Conservation (phyloP, 2,888 invertebrate genomes). For the Apamea sordens region DNA sequence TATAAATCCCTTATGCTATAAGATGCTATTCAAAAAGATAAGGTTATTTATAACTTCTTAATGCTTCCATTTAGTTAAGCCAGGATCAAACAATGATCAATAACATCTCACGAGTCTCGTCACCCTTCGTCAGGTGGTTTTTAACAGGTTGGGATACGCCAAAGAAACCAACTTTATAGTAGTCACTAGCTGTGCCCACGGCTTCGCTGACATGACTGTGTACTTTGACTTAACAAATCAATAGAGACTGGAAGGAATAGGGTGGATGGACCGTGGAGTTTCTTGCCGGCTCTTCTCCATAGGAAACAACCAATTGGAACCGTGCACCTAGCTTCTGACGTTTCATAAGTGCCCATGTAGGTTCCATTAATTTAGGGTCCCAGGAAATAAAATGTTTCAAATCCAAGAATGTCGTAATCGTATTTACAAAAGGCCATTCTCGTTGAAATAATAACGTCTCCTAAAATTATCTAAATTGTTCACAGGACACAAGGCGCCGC, state of each 20-base stretch:
- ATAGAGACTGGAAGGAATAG: no score
- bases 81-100: neutral
- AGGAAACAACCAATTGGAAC: no score
- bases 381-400: no score
- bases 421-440: no score
- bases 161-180: neutral
- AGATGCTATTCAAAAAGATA: neutral
- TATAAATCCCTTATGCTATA: neutral
- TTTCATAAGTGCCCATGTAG: no score
- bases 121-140: neutral
- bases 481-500: conserved; percentile 85
- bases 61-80: neutral
- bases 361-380: no score
- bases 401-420: no score
- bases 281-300: no score
- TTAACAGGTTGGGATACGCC: neutral
- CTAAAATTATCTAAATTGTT: neutral
- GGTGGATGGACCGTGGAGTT: no score
- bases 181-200: neutral
- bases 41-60: neutral
- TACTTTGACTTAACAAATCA: no score
- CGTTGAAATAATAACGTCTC: neutral
- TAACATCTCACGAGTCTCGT: neutral
- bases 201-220: no score
- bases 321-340: no score